phyloP scores from a whole-genome alignment of 2,113 vertebrate genomes.

The Hiodon alosoides region DNA sequence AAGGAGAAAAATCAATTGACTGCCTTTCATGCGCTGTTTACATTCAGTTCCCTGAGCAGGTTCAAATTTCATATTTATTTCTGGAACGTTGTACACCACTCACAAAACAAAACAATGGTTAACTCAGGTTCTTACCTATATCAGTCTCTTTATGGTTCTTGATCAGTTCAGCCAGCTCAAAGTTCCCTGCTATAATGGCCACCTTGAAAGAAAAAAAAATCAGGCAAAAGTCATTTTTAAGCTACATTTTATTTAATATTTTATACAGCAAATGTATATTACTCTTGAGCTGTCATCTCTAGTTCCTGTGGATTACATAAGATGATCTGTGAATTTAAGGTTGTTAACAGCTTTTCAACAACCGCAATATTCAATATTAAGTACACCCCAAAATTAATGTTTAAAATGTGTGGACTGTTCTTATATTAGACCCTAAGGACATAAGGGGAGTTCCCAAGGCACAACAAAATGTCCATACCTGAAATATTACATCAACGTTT shows the following conservation, averaged over 20 bases:
- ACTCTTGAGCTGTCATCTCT: neutral
- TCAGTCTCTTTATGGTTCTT: slow-evolving; percentile 90
- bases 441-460: too few species aligned
- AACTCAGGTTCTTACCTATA: slow-evolving; percentile 69
- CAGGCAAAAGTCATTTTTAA: too few species aligned
- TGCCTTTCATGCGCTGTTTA: neutral
- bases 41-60: neutral
- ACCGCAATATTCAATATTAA: neutral
- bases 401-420: too few species aligned
- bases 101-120: neutral
- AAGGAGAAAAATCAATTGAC: neutral
- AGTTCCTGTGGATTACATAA: neutral
- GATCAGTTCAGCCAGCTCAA: slow-evolving; percentile 92
- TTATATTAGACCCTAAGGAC: too few species aligned
- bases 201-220: slow-evolving; percentile 65
- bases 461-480: too few species aligned
- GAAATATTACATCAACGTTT: too few species aligned
- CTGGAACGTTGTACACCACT: neutral
- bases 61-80: neutral
- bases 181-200: slow-evolving; percentile 95
- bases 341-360: neutral
- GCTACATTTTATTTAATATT: neutral
- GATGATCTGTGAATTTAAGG: neutral
- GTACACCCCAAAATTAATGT: neutral
- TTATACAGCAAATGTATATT: neutral